phyloP scores from a whole-genome alignment of 2,113 vertebrate genomes.

The Malurus elegans region DNA sequence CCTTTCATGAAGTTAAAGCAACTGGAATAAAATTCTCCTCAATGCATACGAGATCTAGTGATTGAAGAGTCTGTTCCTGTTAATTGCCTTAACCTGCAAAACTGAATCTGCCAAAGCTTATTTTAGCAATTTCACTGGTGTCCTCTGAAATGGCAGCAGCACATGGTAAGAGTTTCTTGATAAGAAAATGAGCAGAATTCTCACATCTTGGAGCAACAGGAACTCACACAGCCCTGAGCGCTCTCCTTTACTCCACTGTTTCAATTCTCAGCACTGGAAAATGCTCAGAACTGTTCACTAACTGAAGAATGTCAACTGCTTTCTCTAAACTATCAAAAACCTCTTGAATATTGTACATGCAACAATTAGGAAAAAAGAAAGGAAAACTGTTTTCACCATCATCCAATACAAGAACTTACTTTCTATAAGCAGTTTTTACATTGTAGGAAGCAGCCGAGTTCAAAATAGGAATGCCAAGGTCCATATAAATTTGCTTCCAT shows the following conservation, averaged over 20 bases:
- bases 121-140: not conserved
- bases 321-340: not conserved
- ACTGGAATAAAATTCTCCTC: not conserved
- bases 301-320: not conserved
- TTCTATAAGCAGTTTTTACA: constrained; percentile 98
- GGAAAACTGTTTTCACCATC: not conserved
- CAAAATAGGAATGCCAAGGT: constrained; percentile 97
- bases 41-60: not conserved
- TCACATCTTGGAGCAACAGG: not conserved
- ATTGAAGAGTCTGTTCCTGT: not conserved
- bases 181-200: not conserved
- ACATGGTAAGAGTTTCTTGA: not conserved
- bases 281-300: not conserved
- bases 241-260: not conserved
- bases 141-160: not conserved
- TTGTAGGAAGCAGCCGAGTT: constrained; percentile 99
- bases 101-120: not conserved
- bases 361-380: not conserved
- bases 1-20: not conserved
- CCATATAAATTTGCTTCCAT: constrained; percentile 99
- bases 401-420: constrained; percentile 78
- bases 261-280: not conserved
- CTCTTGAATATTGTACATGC: not conserved
- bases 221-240: not conserved
- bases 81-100: not conserved